A percentile compares a stretch with the other conserved stretches of the same genome.
Evolutionary conservation across 2,797 vertebrate genomes (phyloP).

Genomic region (Centroberyx gerrardi): DNA sequence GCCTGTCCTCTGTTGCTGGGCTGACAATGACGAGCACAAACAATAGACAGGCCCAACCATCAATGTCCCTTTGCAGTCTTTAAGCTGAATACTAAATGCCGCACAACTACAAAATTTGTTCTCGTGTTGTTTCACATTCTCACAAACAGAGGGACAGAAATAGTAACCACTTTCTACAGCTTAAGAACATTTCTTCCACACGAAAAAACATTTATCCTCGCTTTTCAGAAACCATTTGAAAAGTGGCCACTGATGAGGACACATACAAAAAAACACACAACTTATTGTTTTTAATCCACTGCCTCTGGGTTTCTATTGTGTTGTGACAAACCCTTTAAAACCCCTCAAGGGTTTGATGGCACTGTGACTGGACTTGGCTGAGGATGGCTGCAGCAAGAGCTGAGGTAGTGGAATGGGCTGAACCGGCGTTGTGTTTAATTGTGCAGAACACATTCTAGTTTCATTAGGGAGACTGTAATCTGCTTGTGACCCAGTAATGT

Average conservation of each 20-base stretch:
- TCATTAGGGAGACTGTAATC: slow-evolving; percentile 59
- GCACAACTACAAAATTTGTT: slow-evolving; percentile 27
- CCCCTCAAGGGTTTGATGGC: slow-evolving; percentile 33
- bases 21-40: slow-evolving; percentile 69
- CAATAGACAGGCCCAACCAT: slow-evolving; percentile 58
- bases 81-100: slow-evolving; percentile 36
- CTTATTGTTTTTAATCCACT: slow-evolving; percentile 34
- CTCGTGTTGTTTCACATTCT: slow-evolving; percentile 37
- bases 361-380: slow-evolving; percentile 22
- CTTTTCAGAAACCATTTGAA: slow-evolving; percentile 31
- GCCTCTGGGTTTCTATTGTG: slow-evolving; percentile 34
- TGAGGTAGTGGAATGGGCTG: slow-evolving; percentile 35
- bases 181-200: slow-evolving; percentile 17
- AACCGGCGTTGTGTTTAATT: slow-evolving; percentile 50
- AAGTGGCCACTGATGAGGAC: slow-evolving; percentile 37
- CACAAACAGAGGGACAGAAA: slow-evolving; percentile 30
- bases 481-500: slow-evolving; percentile 63
- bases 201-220: slow-evolving; percentile 8
- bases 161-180: slow-evolving; percentile 4
- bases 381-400: slow-evolving; percentile 21
- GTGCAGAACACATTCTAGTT: slow-evolving; percentile 61
- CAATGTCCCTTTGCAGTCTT: slow-evolving; percentile 60
- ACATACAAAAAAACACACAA: slow-evolving; percentile 32
- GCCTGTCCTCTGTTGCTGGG: slow-evolving; percentile 58
- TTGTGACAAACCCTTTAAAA: slow-evolving; percentile 41